These are phyloP conservation scores for Hetaerina americana DNA, from an alignment of 1,140 invertebrate genomes.

Conservation along the genomic window DNA sequence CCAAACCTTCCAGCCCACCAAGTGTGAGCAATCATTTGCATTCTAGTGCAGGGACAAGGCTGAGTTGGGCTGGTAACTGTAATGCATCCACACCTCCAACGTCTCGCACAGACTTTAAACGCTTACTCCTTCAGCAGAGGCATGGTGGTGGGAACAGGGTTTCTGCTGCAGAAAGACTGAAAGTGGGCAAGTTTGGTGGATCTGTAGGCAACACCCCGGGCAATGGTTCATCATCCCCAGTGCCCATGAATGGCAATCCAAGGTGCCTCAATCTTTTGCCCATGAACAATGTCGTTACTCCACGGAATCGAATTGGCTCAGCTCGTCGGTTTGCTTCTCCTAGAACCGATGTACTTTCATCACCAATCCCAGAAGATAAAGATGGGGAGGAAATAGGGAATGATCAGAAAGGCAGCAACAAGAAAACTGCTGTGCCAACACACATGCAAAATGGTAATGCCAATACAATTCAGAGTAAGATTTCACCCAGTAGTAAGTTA, in stretches of 20 bases:
- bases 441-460: not conserved
- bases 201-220: not conserved
- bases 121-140: conserved; percentile 55
- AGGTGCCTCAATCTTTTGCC: not conserved
- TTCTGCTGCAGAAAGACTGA: conserved; percentile 67
- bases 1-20: not conserved
- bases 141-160: conserved; percentile 41
- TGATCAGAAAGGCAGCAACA: not conserved
- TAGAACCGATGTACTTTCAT: conserved; percentile 65
- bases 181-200: not conserved
- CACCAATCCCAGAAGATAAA: conserved; percentile 69
- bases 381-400: conserved; percentile 44
- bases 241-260: not conserved
- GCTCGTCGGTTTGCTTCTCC: conserved; percentile 32
- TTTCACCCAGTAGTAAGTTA: too few species aligned
- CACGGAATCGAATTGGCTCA: not conserved
- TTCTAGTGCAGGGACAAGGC: not conserved
- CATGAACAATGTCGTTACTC: not conserved
- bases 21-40: not conserved
- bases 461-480: too few species aligned
- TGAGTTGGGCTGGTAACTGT: not conserved
- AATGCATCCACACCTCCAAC: not conserved
- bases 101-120: conserved; percentile 52
- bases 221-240: not conserved
- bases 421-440: not conserved